Evolutionary conservation across 2,113 vertebrate genomes (phyloP), one percentile per base, ranked within the genome.

Genomic region (Sceloporus tristichus): DNA sequence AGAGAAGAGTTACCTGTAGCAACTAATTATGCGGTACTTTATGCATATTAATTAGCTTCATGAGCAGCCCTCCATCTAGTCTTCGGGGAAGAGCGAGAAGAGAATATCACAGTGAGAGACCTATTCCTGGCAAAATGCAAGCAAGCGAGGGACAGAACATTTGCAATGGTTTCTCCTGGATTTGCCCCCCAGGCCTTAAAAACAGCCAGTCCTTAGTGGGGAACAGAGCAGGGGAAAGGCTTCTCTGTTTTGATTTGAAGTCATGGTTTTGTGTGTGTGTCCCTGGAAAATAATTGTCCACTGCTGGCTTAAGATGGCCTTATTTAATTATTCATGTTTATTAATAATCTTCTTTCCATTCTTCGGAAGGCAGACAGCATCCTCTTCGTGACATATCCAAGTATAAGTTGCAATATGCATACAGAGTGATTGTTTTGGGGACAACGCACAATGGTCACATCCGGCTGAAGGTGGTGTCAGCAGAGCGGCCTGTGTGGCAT

Each of bases 1-100:
- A 94, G 94, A 95, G 95, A 95, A 96, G 96, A 96, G 97, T 97
- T 97, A 97, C 96, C 97, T 97, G 96, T 97, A 96, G 97, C 96
- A 97, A 95, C 97, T 97, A 96, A 97, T 97, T 97, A 97, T 94
- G 94, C 94, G 92, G 92, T 90, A 94, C 92, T 96, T 95, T 96
- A 94, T 97, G 96, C 96, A 97, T 97, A 96, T 97, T 97, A 96
- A 97, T 96, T 92, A 95, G 89, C 71, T 94, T 94, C 88, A 91
- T 89, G 88, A 95, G 93, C 93, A 93, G 93, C 92, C 0, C 90
- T 71, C 48, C 86, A 93, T 95, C 94, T 94, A 91, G 9, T 88
- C 42, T 94, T 95, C 92, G 92, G 86, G 93, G 85, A 90, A 91
- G 89, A 53, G 18, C 94, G 94, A 92, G 92, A 90, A 87, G 87